Percentiles rank a stretch among this genome's conserved stretches.
phyloP scores from a whole-genome alignment of 1,140 invertebrate genomes.

The Bombus pyrosoma region DNA sequence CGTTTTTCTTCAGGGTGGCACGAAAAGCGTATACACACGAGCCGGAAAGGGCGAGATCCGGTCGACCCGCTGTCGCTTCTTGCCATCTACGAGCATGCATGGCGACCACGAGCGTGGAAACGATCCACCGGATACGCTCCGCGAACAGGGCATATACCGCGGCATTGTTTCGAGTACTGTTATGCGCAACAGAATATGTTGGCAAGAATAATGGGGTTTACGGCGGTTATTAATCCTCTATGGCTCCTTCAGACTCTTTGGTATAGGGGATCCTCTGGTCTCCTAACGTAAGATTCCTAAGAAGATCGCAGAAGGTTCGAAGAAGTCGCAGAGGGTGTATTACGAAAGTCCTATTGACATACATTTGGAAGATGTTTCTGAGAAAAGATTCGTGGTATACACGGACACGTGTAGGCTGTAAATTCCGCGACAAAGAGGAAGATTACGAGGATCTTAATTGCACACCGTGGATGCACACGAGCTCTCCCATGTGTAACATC shows the following conservation, averaged over 20 bases:
- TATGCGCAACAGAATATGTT: constrained; percentile 39
- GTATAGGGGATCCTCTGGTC: neutral
- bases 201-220: constrained; percentile 47
- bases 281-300: neutral
- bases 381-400: no score
- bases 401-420: constrained; percentile 14
- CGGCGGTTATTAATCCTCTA: constrained; percentile 45
- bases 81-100: neutral
- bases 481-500: constrained; percentile 34
- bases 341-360: neutral
- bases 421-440: constrained; percentile 10
- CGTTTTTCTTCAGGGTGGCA: constrained; percentile 26
- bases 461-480: constrained; percentile 3
- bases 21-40: constrained; percentile 32
- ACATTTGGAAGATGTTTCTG: neutral
- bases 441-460: constrained; percentile 55
- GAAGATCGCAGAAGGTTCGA: neutral
- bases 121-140: constrained; percentile 49
- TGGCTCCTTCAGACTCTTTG: constrained; percentile 19
- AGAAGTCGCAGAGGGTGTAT: neutral
- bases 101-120: constrained; percentile 51
- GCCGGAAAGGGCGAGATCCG: constrained; percentile 43
- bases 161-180: constrained; percentile 50
- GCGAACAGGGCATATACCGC: constrained; percentile 16
- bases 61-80: constrained; percentile 15